Percentiles rank a stretch among this genome's conserved stretches.
These are phyloP conservation scores for Drosophila recens DNA, from an alignment of 2,888 invertebrate genomes.

Conservation along the genomic window DNA sequence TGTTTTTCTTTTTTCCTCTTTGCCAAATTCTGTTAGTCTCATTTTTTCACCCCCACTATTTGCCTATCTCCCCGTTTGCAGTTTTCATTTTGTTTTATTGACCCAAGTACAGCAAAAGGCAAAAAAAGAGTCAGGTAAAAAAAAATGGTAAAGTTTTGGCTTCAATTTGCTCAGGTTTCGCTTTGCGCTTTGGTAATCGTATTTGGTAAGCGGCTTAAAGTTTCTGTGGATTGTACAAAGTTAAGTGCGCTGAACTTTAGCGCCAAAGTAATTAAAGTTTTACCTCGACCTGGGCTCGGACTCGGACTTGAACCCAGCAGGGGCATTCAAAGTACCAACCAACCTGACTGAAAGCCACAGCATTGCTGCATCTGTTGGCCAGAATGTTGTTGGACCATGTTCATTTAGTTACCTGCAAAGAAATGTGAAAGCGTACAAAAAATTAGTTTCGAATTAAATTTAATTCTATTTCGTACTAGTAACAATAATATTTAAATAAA, in stretches of 20 bases:
- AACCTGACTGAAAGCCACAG: conserved; percentile 33
- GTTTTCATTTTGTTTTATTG: conserved; percentile 52
- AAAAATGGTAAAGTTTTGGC: conserved; percentile 11
- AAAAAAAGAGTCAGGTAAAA: background rate
- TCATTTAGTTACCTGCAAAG: conserved; percentile 67
- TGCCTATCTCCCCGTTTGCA: conserved; percentile 20
- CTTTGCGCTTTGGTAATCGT: conserved; percentile 36
- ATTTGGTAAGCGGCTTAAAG: conserved; percentile 66
- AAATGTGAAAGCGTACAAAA: conserved; percentile 20
- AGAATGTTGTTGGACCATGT: conserved; percentile 4
- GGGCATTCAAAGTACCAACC: conserved; percentile 37
- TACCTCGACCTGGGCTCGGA: conserved; percentile 9
- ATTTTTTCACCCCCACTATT: background rate
- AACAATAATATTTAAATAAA: background rate
- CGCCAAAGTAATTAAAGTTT: conserved; percentile 74
- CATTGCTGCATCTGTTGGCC: conserved; percentile 7
- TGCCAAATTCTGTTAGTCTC: conserved; percentile 14
- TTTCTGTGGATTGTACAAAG: conserved; percentile 52
- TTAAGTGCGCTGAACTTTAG: conserved; percentile 65
- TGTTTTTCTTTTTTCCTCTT: conserved; percentile 14
- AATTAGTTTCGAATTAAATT: conserved; percentile 5
- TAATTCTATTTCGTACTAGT: background rate
- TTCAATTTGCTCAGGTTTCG: conserved; percentile 33
- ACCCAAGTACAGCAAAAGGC: conserved; percentile 16
- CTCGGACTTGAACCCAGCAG: background rate